A percentile compares a stretch with the other conserved stretches of the same genome.
Conservation (phyloP, 2,113 vertebrate genomes). For the Pogona vitticeps region DNA sequence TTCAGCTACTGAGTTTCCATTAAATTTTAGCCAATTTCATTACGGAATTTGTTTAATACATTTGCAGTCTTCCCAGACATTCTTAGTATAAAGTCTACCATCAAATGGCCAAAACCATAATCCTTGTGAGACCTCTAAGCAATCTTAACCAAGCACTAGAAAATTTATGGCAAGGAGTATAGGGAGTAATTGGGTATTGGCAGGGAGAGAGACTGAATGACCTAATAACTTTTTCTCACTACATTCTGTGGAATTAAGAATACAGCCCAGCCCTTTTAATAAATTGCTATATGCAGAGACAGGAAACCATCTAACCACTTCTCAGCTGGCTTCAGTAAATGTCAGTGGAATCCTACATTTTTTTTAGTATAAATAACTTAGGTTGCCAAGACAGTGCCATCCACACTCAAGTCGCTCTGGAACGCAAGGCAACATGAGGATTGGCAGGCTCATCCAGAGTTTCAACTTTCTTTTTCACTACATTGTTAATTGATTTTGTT, state of each 20-base stretch:
- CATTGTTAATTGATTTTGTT: too few relatives aligned
- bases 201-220: slow-evolving; percentile 27
- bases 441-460: too few relatives aligned
- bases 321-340: slow-evolving; percentile 5
- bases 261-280: slow-evolving; percentile 27
- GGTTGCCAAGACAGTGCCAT: neutral
- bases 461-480: too few relatives aligned
- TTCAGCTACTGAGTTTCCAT: slow-evolving; percentile 48
- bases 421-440: too few relatives aligned
- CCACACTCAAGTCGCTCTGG: neutral
- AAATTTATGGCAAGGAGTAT: slow-evolving; percentile 43
- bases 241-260: neutral
- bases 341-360: neutral
- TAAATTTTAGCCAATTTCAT: slow-evolving; percentile 44
- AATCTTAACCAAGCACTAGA: slow-evolving; percentile 21
- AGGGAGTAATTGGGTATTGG: slow-evolving; percentile 48
- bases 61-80: slow-evolving; percentile 51
- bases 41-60: slow-evolving; percentile 16
- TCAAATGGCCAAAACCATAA: slow-evolving; percentile 61
- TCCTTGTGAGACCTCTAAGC: slow-evolving; percentile 32
- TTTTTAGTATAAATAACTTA: neutral
- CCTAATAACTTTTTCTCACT: neutral
- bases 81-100: slow-evolving; percentile 28
- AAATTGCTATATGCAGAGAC: neutral
- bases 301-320: slow-evolving; percentile 23